phyloP scores from a whole-genome alignment of 1,140 invertebrate genomes.

The Vanessa tameamea region DNA sequence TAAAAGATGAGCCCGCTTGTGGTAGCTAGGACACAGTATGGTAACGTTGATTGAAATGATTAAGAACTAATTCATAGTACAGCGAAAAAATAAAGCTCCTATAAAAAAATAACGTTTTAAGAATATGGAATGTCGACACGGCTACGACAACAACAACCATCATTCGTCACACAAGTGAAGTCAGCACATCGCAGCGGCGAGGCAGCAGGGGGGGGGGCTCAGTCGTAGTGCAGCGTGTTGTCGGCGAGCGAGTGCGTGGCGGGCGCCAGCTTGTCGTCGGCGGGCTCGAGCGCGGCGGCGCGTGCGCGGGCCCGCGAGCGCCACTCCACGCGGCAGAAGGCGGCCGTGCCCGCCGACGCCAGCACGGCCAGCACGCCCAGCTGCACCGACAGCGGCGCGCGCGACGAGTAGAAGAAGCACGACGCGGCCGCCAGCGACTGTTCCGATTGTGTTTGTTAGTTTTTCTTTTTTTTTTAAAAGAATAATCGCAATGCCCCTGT shows the following conservation, averaged over 20 bases:
- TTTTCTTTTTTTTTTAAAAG: not conserved
- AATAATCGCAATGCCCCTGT: not conserved
- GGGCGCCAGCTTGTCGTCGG: conserved; percentile 59
- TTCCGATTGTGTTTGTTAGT: too few species aligned
- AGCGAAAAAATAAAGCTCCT: too few species aligned
- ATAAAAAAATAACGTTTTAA: too few species aligned
- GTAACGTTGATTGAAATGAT: too few species aligned
- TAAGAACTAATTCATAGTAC: too few species aligned
- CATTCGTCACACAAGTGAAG: too few species aligned
- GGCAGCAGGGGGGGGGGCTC: conserved; percentile 20
- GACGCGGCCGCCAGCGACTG: conserved; percentile 94
- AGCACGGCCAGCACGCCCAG: conserved; percentile 88
- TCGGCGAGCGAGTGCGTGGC: conserved; percentile 62
- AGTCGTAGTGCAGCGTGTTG: conserved; percentile 72
- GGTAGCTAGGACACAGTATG: too few species aligned
- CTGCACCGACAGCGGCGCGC: conserved; percentile 89
- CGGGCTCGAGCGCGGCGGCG: conserved; percentile 47
- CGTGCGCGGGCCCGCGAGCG: conserved; percentile 64
- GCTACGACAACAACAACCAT: too few species aligned
- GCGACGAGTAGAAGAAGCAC: conserved; percentile 93
- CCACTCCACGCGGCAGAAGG: conserved; percentile 92
- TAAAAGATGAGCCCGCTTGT: too few species aligned
- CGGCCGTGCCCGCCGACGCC: conserved; percentile 87
- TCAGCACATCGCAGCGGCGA: too few species aligned
- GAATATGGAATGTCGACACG: too few species aligned